phyloP scores from a whole-genome alignment of 2,888 invertebrate species.

The Tetragnatha montana region DNA sequence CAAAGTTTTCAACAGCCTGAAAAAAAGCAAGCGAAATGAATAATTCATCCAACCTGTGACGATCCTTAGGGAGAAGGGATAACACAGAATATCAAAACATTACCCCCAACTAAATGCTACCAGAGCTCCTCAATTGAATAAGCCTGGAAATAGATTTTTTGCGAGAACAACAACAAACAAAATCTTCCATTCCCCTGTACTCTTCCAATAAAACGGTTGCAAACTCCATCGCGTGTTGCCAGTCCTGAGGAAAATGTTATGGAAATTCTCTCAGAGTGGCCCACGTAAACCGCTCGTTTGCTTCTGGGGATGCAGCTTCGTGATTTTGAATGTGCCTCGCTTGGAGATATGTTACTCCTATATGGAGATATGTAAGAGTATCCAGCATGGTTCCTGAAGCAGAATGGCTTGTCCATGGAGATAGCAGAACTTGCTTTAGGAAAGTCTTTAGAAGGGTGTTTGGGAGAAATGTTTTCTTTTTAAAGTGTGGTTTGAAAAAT shows the following conservation, averaged over 20 bases:
- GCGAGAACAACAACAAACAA: background rate
- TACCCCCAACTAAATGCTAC: background rate
- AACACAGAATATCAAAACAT: background rate
- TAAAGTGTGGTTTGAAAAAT: too few relatives aligned
- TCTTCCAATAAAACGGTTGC: background rate
- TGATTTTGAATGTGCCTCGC: constrained; percentile 15
- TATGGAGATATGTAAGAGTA: background rate
- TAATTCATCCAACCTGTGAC: background rate
- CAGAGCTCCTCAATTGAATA: background rate
- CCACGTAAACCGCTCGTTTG: constrained; percentile 10
- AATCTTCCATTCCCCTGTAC: background rate
- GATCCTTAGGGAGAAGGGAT: background rate
- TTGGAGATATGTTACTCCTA: background rate
- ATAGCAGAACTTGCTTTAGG: too few relatives aligned
- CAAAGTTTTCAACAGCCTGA: background rate
- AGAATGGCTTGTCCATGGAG: too few relatives aligned
- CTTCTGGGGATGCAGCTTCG: background rate
- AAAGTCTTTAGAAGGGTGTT: too few relatives aligned
- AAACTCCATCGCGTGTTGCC: background rate
- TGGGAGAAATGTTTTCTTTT: too few relatives aligned
- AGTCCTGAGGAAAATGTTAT: background rate
- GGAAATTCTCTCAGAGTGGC: constrained; percentile 2
- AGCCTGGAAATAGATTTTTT: background rate
- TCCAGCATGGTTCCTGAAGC: too few relatives aligned
- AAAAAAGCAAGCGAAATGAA: background rate